phyloP scores from a whole-genome alignment of 1,140 invertebrate genomes.

The Neoseiulus cucumeris region DNA sequence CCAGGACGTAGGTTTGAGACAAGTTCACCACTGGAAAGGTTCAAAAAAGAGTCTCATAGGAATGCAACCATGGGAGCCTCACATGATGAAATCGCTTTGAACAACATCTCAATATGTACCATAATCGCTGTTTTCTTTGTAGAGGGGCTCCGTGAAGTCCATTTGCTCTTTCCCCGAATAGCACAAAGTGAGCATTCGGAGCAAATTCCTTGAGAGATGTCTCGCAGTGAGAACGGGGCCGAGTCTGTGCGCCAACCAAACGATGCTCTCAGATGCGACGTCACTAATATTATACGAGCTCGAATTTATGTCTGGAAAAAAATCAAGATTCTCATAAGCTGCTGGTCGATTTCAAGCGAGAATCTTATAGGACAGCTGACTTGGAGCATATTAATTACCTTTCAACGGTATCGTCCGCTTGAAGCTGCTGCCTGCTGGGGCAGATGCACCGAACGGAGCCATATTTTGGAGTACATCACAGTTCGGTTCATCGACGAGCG shows the following conservation, averaged over 20 bases:
- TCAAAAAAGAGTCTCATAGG: no score
- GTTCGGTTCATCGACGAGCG: no score
- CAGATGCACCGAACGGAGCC: no score
- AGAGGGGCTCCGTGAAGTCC: constrained; percentile 5
- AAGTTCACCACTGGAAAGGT: constrained; percentile 14
- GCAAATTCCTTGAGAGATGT: constrained; percentile 67
- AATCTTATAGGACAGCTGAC: not conserved
- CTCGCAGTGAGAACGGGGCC: constrained; percentile 80
- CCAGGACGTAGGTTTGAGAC: constrained; percentile 30
- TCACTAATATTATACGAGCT: constrained; percentile 45
- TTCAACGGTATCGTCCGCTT: not conserved
- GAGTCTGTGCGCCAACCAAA: constrained; percentile 77
- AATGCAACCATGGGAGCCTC: no score
- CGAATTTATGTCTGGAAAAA: not conserved
- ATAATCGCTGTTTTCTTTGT: constrained; percentile 4
- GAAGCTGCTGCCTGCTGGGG: not conserved
- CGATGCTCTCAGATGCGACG: constrained; percentile 68
- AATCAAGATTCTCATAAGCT: not conserved
- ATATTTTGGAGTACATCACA: no score
- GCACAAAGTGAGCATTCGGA: constrained; percentile 79
- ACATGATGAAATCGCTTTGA: no score
- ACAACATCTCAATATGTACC: no score
- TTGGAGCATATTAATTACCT: not conserved
- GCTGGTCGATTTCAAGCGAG: not conserved
- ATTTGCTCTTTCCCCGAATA: constrained; percentile 63